phyloP scores from a whole-genome alignment of 2,113 vertebrate genomes.

The Empidonax alnorum region DNA sequence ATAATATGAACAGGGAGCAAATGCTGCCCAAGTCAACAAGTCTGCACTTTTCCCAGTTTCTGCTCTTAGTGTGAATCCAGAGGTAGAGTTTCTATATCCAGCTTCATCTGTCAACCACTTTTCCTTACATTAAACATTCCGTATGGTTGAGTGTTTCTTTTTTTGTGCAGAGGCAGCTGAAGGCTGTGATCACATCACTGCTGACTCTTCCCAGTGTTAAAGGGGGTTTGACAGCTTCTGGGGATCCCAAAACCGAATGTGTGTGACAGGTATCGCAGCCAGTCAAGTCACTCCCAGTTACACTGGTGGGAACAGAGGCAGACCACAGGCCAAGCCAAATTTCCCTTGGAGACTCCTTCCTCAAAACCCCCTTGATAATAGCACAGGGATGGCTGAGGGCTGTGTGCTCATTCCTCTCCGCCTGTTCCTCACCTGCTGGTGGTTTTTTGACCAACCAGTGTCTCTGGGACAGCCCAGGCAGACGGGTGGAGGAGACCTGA shows the following conservation, averaged over 20 bases:
- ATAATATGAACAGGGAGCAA: not conserved
- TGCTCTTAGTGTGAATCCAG: not conserved
- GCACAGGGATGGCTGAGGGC: not conserved
- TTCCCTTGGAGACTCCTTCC: not conserved
- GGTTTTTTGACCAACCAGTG: not conserved
- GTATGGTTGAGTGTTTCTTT: not conserved
- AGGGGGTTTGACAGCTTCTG: not conserved
- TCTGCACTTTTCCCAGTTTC: not conserved
- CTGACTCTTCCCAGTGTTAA: not conserved
- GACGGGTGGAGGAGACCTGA: not conserved
- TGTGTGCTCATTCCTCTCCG: not conserved
- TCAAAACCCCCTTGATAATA: not conserved
- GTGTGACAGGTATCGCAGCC: not conserved
- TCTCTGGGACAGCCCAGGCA: not conserved
- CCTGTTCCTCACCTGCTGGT: not conserved
- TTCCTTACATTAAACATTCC: not conserved
- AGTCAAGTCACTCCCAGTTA: not conserved
- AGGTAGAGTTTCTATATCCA: not conserved
- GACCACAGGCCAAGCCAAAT: not conserved
- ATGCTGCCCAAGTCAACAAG: not conserved
- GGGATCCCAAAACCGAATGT: accelerated
- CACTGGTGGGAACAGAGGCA: not conserved
- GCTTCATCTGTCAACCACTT: not conserved
- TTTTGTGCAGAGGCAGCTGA: not conserved
- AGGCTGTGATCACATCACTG: not conserved